Evolutionary conservation across 2,888 invertebrate genomes (phyloP), one percentile per base, ranked within the genome.

Genomic region (Pelosia muscerda): DNA sequence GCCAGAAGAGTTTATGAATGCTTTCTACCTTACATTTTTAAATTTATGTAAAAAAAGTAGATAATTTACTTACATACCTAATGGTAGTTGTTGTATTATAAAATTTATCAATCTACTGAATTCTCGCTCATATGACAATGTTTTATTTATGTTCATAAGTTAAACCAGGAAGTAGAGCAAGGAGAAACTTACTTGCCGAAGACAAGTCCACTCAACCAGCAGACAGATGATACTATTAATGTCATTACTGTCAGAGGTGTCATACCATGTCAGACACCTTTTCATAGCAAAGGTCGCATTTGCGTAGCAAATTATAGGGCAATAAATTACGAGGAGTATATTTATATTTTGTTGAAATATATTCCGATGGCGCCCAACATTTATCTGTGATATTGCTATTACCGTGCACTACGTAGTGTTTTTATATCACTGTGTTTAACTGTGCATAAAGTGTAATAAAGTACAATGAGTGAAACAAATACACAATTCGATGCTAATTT

Each of bases 381-480:
- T 74, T 83, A 84, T 81, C 82, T 85, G 82, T 86, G 76, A 83
- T 65, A 66, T 65, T 66, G 65, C 65, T 77, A 72, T 38, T 71
- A 38, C 63, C 71, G 68, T 77, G 74, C 75, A 72, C 72, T 54
- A 60, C 63, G 68, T 66, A 78, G 69, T 77, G 68, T 69, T 69
- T 71, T 81, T 77, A 81, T 81, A 71, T 70, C 31, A 61, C 63
- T 69, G 63, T 73, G 26, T 77, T 77, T n/a, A 65, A 72, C 63
- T 68, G 53, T 49, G 58, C 72, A 67, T 67, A 68, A 19, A 73
- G 59, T 65, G 64, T 67, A 61, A 61, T 72, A 68, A 63, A 61
- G 71, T 54, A 65, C 64, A 75, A 94, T 94, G 94, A 90, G 88
- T 87, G 92, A 91, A 76, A 86, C 89, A 81, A 88, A 89, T 64